A percentile compares a stretch with the other conserved stretches of the same genome.
These are phyloP conservation scores for Agrotis clavis DNA, from an alignment of 2,888 invertebrate genomes.

Conservation along the genomic window DNA sequence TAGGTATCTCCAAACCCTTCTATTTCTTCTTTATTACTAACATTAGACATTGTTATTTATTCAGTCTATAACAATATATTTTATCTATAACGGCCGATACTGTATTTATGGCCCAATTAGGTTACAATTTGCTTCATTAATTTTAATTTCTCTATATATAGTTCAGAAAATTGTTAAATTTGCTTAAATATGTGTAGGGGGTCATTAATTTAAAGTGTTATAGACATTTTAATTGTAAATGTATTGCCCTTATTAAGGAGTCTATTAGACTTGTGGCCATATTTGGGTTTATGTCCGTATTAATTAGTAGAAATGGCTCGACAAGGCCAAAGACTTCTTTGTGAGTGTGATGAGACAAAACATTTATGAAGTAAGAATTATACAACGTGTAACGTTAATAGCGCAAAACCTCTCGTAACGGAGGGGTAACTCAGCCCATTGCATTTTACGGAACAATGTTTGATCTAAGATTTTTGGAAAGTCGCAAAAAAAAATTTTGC, in stretches of 20 bases:
- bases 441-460: no score
- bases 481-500: no score
- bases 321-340: no score
- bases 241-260: background rate
- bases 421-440: no score
- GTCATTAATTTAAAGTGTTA: constrained; percentile 16
- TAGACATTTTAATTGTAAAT: background rate
- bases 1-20: constrained; percentile 20
- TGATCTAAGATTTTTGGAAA: no score
- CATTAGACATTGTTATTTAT: constrained; percentile 17
- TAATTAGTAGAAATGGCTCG: no score
- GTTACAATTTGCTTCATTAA: constrained; percentile 39
- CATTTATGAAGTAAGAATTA: no score
- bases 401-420: no score
- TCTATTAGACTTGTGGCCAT: no score
- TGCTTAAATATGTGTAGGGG: constrained; percentile 18
- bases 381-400: no score
- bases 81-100: constrained; percentile 31
- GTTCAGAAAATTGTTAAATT: constrained; percentile 17
- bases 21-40: constrained; percentile 37
- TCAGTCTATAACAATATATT: constrained; percentile 14
- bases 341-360: no score
- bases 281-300: no score
- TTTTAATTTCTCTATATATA: constrained; percentile 45
- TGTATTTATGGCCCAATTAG: constrained; percentile 53